These are phyloP conservation scores for Anguilla obscura DNA, from an alignment of 2,797 vertebrate genomes.

Conservation along the genomic window DNA sequence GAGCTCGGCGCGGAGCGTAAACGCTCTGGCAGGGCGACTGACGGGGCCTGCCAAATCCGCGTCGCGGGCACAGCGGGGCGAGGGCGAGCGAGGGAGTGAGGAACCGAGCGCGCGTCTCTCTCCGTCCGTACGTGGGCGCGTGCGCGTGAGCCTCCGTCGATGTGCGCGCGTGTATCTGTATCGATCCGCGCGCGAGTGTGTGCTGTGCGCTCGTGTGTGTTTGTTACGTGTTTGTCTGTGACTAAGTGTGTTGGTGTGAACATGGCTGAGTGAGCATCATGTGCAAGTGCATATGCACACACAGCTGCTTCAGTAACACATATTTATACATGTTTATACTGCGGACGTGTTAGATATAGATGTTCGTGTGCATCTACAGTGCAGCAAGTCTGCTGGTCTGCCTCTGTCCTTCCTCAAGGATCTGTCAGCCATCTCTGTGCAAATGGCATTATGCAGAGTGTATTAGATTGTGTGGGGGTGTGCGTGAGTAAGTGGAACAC, in stretches of 20 bases:
- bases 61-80: not conserved
- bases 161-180: not conserved
- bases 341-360: not conserved
- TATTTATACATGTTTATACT: not conserved
- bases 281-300: not conserved
- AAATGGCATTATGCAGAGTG: not conserved
- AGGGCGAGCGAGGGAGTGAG: not conserved
- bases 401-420: not conserved
- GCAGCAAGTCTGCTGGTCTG: not conserved
- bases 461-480: not conserved
- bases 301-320: not conserved
- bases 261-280: not conserved
- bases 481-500: not conserved
- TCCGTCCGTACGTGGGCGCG: not conserved
- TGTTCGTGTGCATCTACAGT: not conserved
- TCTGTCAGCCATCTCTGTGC: not conserved
- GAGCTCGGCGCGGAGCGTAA: conserved; percentile 11
- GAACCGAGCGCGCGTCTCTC: not conserved
- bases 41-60: conserved; percentile 9
- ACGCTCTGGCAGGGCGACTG: not conserved
- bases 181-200: not conserved
- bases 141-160: not conserved
- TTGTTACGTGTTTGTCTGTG: not conserved
- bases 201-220: not conserved
- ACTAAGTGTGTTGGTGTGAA: not conserved